Conservation (phyloP, 2,888 invertebrate species). For the Parnassius smintheus region DNA sequence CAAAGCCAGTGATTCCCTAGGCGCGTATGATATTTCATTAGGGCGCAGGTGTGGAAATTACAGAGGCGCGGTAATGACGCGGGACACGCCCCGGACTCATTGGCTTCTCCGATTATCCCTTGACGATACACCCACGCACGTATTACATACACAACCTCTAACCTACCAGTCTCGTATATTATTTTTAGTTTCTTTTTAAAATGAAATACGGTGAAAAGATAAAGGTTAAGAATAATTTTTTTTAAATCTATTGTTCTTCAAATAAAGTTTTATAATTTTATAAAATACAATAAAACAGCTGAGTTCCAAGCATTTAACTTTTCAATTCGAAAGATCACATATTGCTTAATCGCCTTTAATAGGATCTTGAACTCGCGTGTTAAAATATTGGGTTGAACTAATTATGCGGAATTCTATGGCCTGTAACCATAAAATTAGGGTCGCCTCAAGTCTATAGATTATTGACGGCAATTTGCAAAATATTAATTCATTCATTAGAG, state of each 20-base stretch:
- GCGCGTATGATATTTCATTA: constrained; percentile 60
- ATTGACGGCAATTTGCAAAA: neutral
- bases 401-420: neutral
- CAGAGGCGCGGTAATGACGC: constrained; percentile 59
- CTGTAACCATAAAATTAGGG: neutral
- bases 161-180: too few species aligned
- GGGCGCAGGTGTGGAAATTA: constrained; percentile 64
- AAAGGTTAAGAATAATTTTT: too few species aligned
- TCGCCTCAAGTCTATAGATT: neutral
- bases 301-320: too few species aligned
- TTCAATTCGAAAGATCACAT: too few species aligned
- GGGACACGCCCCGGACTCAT: constrained; percentile 49
- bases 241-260: too few species aligned
- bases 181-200: too few species aligned
- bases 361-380: too few species aligned
- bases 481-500: too few species aligned
- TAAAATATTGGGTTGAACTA: neutral
- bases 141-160: neutral
- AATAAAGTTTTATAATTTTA: too few species aligned
- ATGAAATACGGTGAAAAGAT: too few species aligned
- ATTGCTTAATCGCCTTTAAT: too few species aligned
- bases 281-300: too few species aligned
- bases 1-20: constrained; percentile 35
- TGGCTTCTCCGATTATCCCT: constrained; percentile 24
- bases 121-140: constrained; percentile 4